phyloP scores from a whole-genome alignment of 1,140 invertebrate species.

The Tetragonula clypearis region DNA sequence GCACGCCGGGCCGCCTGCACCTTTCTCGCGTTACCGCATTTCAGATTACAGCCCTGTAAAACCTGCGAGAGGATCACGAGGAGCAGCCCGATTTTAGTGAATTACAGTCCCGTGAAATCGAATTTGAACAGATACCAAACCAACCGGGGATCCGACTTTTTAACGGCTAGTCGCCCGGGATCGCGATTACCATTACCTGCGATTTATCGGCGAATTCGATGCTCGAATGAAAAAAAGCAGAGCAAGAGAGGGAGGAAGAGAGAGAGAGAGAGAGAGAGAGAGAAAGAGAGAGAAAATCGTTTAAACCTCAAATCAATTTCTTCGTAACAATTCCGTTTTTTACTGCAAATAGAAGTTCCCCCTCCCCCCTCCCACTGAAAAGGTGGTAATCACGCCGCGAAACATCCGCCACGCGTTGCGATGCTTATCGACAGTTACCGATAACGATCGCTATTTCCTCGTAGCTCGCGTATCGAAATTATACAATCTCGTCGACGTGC shows the following conservation, averaged over 20 bases:
- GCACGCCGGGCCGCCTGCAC: background rate
- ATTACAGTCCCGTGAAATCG: slow-evolving; percentile 47
- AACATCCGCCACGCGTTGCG: background rate
- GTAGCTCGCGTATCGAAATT: background rate
- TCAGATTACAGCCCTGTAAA: slow-evolving; percentile 52
- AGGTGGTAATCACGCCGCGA: slow-evolving; percentile 3
- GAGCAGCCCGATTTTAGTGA: slow-evolving; percentile 51
- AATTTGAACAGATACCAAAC: slow-evolving; percentile 53
- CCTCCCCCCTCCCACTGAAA: no score
- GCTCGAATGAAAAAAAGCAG: background rate
- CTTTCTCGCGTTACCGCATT: slow-evolving; percentile 17
- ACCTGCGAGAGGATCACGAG: slow-evolving; percentile 16
- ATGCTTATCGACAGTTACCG: background rate
- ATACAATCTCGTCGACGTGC: background rate
- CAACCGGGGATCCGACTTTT: slow-evolving; percentile 7
- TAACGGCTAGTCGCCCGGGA: slow-evolving; percentile 6
- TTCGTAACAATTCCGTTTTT: slow-evolving; percentile 9
- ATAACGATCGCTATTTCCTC: background rate
- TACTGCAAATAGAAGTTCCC: background rate
- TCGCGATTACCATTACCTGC: slow-evolving; percentile 19
- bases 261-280: no score
- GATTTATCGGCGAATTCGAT: slow-evolving; percentile 17
- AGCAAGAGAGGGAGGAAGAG: no score
- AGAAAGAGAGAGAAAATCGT: no score
- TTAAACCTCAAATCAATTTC: slow-evolving; percentile 16